Evolutionary conservation across 2,113 vertebrate species (phyloP).

Genomic region (Microcebus lehilahytsara): DNA sequence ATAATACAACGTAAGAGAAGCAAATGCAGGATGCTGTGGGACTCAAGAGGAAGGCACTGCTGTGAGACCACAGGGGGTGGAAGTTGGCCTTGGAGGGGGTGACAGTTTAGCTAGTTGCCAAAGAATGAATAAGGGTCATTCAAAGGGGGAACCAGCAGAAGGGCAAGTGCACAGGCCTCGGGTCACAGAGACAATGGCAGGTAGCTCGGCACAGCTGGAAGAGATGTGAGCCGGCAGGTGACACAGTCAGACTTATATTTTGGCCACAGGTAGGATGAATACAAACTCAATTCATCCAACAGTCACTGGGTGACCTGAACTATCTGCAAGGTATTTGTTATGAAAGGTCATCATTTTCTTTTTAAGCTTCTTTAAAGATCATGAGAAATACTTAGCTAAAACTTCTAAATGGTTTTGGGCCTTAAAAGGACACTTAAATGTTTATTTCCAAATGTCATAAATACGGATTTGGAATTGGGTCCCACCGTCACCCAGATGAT

Average conservation of each 20-base stretch:
- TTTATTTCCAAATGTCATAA: neutral
- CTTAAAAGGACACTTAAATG: neutral
- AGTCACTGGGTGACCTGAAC: neutral
- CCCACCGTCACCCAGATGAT: neutral
- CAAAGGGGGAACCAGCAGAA: neutral
- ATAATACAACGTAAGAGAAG: rapidly evolving
- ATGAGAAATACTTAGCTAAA: neutral
- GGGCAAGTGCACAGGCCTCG: neutral
- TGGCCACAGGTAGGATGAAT: neutral
- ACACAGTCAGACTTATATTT: neutral
- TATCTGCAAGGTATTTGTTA: neutral
- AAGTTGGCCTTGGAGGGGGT: neutral
- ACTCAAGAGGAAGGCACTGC: neutral
- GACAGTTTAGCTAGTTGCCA: neutral
- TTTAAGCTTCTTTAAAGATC: neutral
- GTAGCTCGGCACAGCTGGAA: neutral
- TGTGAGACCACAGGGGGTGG: rapidly evolving
- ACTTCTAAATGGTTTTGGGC: neutral
- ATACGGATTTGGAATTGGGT: neutral
- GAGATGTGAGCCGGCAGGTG: neutral
- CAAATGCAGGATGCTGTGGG: neutral
- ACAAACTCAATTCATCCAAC: neutral
- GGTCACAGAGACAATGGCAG: neutral
- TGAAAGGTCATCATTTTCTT: neutral
- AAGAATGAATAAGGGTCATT: neutral